phyloP scores from a whole-genome alignment of 1,140 invertebrate genomes.

The Magallana gigas region DNA sequence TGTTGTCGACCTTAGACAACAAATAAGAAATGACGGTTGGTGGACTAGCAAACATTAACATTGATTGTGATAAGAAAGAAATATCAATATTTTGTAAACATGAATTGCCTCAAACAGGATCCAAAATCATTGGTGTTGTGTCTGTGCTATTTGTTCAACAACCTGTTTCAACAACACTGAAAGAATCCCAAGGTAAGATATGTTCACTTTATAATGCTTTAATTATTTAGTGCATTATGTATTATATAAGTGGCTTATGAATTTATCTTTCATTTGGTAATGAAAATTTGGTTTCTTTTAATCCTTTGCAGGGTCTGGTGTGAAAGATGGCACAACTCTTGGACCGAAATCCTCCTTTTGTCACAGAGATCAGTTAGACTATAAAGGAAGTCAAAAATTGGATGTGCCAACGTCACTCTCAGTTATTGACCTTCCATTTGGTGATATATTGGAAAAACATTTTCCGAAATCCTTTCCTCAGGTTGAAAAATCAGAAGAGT shows the following conservation, averaged over 20 bases:
- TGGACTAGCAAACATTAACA: slow-evolving; percentile 12
- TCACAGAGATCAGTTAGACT: not conserved
- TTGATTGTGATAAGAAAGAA: slow-evolving; percentile 23
- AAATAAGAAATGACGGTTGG: not conserved
- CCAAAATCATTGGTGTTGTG: not conserved
- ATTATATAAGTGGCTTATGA: too few species aligned
- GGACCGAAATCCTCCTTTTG: not conserved
- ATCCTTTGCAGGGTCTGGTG: not conserved
- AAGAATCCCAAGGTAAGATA: too few species aligned
- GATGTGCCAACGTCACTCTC: not conserved
- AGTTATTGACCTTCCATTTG: slow-evolving; percentile 19
- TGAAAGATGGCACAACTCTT: not conserved
- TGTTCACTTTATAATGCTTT: too few species aligned
- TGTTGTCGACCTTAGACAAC: not conserved
- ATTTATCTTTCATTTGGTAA: too few species aligned
- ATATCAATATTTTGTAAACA: slow-evolving; percentile 18
- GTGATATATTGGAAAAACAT: not conserved
- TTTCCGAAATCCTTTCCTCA: not conserved
- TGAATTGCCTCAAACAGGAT: not conserved
- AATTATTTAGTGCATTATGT: too few species aligned
- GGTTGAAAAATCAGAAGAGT: not conserved
- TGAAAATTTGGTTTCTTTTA: not conserved
- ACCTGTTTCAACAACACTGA: not conserved
- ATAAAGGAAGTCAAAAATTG: not conserved
- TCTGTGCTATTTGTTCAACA: slow-evolving; percentile 22